Conservation (phyloP, 2,797 vertebrate genomes). For the Chromis chromis region DNA sequence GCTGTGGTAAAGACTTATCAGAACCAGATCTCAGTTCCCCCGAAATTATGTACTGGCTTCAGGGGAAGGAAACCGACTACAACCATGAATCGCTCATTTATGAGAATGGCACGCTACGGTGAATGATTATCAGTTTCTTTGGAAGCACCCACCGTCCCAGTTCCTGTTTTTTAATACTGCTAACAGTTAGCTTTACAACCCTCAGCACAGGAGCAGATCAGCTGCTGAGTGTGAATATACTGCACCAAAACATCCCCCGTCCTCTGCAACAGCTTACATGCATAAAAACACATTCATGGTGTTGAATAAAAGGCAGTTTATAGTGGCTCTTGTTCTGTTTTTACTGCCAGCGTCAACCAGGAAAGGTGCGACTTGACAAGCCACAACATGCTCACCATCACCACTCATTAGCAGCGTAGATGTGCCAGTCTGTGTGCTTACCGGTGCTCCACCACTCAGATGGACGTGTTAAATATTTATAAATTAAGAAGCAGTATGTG, state of each 20-base stretch:
- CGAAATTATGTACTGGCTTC: background rate
- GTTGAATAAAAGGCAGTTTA: background rate
- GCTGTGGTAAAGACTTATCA: too few relatives aligned
- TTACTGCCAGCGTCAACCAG: background rate
- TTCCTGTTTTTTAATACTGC: background rate
- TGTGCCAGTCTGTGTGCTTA: too few relatives aligned
- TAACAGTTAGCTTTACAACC: too few relatives aligned
- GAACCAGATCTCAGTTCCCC: background rate
- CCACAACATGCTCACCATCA: conserved; percentile 6
- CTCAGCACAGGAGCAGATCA: too few relatives aligned
- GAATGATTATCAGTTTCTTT: background rate
- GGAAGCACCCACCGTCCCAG: background rate
- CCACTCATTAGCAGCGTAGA: conserved; percentile 5
- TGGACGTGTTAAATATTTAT: too few relatives aligned
- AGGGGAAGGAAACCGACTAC: background rate
- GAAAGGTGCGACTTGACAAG: background rate
- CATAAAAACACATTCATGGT: too few relatives aligned
- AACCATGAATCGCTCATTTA: background rate
- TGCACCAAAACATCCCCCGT: too few relatives aligned
- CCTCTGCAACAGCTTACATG: too few relatives aligned
- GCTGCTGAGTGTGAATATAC: too few relatives aligned
- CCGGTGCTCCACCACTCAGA: too few relatives aligned
- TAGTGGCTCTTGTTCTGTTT: background rate
- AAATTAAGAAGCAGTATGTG: too few relatives aligned
- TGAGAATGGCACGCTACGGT: background rate